Evolutionary conservation across 2,888 invertebrate genomes (phyloP).

Genomic region (Scrobipalpa costella): DNA sequence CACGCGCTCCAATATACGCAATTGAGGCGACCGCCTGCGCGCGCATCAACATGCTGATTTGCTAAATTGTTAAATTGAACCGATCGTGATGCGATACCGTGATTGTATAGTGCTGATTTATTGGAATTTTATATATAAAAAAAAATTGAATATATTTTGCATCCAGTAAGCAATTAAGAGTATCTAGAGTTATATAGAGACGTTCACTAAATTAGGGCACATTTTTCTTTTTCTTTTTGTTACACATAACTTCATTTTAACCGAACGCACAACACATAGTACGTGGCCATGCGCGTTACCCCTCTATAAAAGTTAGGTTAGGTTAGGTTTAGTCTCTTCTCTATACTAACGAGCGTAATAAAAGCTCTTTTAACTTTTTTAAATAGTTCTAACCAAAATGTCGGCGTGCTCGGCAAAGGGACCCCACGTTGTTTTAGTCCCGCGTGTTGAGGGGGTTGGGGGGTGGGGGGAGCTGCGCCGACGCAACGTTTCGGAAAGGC

Average conservation of each 20-base stretch:
- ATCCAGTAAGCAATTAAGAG: too few species aligned
- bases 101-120: not conserved
- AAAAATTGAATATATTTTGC: too few species aligned
- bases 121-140: too few species aligned
- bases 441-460: constrained; percentile 2
- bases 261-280: too few species aligned
- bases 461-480: constrained; percentile 8
- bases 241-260: too few species aligned
- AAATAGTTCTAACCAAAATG: not conserved
- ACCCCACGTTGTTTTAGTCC: not conserved
- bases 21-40: not conserved
- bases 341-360: too few species aligned
- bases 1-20: constrained; percentile 18
- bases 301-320: too few species aligned
- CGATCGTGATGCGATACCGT: constrained; percentile 3
- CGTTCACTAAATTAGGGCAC: too few species aligned
- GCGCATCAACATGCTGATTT: not conserved
- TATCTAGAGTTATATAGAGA: too few species aligned
- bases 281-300: too few species aligned
- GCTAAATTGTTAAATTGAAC: constrained; percentile 7
- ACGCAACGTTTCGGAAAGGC: constrained; percentile 54
- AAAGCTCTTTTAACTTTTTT: not conserved
- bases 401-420: not conserved
- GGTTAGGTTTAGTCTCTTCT: too few species aligned
- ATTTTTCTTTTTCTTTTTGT: too few species aligned